Percentiles rank a stretch among this genome's conserved stretches.
Conservation (phyloP, 2,113 vertebrate species). For the Poicephalus gulielmi region DNA sequence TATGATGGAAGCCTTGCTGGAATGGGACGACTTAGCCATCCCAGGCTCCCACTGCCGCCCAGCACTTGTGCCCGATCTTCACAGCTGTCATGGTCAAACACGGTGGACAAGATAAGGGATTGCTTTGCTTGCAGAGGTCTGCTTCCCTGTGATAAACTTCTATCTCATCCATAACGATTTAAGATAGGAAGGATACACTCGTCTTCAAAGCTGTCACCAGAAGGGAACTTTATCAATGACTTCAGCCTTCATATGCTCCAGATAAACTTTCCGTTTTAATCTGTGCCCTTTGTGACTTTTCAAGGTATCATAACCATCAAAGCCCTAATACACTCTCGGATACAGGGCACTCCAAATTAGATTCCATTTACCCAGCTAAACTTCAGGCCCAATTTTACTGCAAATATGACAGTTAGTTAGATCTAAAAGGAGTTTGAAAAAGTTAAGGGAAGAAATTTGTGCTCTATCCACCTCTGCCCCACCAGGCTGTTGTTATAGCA, state of each 20-base stretch:
- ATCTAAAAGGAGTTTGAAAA: not conserved
- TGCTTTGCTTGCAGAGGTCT: slow-evolving; percentile 73
- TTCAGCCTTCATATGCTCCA: slow-evolving; percentile 68
- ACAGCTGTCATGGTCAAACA: slow-evolving; percentile 74
- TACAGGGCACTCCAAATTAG: not conserved
- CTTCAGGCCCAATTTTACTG: not conserved
- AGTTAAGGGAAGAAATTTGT: not conserved
- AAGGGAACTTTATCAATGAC: slow-evolving; percentile 71
- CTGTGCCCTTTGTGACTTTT: slow-evolving; percentile 4
- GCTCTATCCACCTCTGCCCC: not conserved
- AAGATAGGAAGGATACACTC: slow-evolving; percentile 71
- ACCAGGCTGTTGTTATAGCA: not conserved
- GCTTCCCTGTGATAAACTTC: slow-evolving; percentile 81
- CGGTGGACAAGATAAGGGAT: slow-evolving; percentile 77
- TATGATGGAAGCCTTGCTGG: slow-evolving; percentile 54
- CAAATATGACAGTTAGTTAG: not conserved
- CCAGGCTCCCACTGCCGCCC: slow-evolving; percentile 59
- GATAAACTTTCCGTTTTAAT: slow-evolving; percentile 55
- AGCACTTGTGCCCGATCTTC: not conserved
- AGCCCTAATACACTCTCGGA: not conserved
- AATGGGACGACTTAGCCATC: slow-evolving; percentile 62
- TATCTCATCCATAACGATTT: slow-evolving; percentile 78
- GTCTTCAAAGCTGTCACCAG: slow-evolving; percentile 74
- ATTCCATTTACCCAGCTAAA: slow-evolving; percentile 23
- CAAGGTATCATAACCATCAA: not conserved